These are phyloP conservation scores for Ammodytes marinus DNA, from an alignment of 2,113 vertebrate genomes.

Conservation along the genomic window DNA sequence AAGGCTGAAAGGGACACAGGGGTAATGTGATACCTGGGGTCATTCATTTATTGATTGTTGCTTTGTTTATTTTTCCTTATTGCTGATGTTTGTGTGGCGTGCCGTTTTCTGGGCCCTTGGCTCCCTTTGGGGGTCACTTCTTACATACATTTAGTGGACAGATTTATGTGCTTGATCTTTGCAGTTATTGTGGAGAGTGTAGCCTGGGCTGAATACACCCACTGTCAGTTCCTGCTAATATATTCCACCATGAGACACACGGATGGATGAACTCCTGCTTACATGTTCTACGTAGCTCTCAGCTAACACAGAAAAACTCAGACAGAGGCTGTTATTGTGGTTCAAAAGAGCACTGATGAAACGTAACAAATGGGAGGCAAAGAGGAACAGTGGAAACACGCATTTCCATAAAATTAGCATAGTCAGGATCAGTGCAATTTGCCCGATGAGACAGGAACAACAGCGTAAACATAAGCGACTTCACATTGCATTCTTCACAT, in stretches of 20 bases:
- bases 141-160: neutral
- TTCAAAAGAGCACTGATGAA: constrained; percentile 61
- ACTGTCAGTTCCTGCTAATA: constrained; percentile 20
- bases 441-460: constrained; percentile 56
- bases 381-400: constrained; percentile 54
- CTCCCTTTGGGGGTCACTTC: neutral
- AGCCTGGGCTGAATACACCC: neutral
- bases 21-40: constrained; percentile 68
- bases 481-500: constrained; percentile 56
- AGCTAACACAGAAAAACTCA: constrained; percentile 43
- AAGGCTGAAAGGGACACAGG: constrained; percentile 73
- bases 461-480: constrained; percentile 30
- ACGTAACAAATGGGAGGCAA: constrained; percentile 51
- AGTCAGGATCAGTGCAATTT: constrained; percentile 46
- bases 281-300: constrained; percentile 20
- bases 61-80: constrained; percentile 3
- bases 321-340: constrained; percentile 46
- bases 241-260: constrained; percentile 2
- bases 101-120: neutral
- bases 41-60: constrained; percentile 30
- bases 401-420: constrained; percentile 80
- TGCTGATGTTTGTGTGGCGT: neutral
- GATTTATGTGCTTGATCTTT: neutral
- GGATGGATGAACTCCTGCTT: constrained; percentile 35
- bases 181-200: neutral